A percentile compares a stretch with the other conserved stretches of the same genome.
Evolutionary conservation across 2,888 invertebrate genomes (phyloP).

Genomic region (Ophonus ardosiacus): DNA sequence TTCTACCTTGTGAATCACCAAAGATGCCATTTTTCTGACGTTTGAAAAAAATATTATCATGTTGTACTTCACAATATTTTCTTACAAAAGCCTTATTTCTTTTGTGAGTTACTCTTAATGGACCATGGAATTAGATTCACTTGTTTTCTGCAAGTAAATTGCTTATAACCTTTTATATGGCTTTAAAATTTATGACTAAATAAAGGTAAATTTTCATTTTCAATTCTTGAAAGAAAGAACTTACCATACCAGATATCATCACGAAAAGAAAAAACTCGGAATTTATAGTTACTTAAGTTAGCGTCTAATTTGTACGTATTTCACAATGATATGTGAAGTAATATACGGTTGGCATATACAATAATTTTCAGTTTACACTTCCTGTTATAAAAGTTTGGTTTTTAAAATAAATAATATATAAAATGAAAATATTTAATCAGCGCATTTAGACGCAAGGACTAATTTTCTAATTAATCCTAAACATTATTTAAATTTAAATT

Average conservation of each 20-base stretch:
- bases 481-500: not conserved
- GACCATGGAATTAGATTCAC: too few species aligned
- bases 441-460: not conserved
- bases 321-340: constrained; percentile 43
- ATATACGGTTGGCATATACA: not conserved
- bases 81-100: too few species aligned
- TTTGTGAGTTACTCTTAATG: too few species aligned
- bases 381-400: not conserved
- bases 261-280: constrained; percentile 6
- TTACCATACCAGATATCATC: not conserved
- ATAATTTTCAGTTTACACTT: not conserved
- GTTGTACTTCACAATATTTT: too few species aligned
- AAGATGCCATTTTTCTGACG: too few species aligned
- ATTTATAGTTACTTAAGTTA: not conserved
- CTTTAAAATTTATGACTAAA: not conserved
- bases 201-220: not conserved
- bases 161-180: not conserved
- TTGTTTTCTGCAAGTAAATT: too few species aligned
- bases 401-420: not conserved
- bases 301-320: constrained; percentile 44
- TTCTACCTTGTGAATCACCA: too few species aligned
- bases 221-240: not conserved
- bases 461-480: not conserved
- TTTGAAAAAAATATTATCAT: too few species aligned
- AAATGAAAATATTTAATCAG: not conserved